phyloP scores from a whole-genome alignment of 2,888 invertebrate genomes.

The Cylindroiulus punctatus region DNA sequence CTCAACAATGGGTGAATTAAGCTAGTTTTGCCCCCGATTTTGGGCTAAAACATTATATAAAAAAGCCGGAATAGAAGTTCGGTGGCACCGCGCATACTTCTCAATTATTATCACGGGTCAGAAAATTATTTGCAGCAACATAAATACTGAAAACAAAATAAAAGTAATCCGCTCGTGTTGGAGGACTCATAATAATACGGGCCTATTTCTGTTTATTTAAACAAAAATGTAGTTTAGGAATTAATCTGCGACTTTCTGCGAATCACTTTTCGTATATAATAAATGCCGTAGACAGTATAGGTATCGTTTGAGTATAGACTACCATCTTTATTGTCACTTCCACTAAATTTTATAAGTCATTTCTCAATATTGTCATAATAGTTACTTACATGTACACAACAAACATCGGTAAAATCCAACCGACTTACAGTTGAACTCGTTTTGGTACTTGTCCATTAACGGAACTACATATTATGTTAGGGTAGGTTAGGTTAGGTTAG shows the following conservation, averaged over 20 bases:
- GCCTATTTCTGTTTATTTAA: background rate
- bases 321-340: too few relatives aligned
- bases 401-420: too few relatives aligned
- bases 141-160: background rate
- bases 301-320: too few relatives aligned
- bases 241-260: background rate
- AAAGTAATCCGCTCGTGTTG: background rate
- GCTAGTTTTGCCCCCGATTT: slow-evolving; percentile 29
- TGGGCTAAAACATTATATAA: background rate
- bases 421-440: too few relatives aligned
- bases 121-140: background rate
- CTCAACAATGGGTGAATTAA: slow-evolving; percentile 31
- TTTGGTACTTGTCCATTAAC: too few relatives aligned
- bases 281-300: too few relatives aligned
- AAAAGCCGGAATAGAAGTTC: slow-evolving; percentile 23
- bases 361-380: too few relatives aligned
- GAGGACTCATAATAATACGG: background rate
- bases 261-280: background rate
- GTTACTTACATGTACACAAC: too few relatives aligned
- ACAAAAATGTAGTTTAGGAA: background rate
- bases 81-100: slow-evolving; percentile 20
- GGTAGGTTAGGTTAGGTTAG: too few relatives aligned
- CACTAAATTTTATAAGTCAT: too few relatives aligned
- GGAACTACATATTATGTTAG: too few relatives aligned
- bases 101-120: slow-evolving; percentile 38